phyloP scores from a whole-genome alignment of 1,140 invertebrate species.

The Mya arenaria region DNA sequence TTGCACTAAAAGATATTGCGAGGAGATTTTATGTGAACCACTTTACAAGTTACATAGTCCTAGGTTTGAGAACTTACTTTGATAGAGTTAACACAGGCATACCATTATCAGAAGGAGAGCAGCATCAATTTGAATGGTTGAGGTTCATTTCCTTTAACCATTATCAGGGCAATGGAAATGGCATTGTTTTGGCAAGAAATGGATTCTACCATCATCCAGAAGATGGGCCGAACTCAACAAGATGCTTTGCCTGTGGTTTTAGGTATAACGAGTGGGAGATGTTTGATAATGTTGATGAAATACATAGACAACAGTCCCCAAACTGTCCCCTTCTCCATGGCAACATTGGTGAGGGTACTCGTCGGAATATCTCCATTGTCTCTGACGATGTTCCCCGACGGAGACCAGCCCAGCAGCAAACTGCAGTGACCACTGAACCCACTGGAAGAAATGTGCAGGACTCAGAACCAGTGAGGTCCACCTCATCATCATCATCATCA shows the following conservation, averaged over 20 bases:
- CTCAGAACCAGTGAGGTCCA: too few species aligned
- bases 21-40: too few species aligned
- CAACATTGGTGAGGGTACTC: background rate
- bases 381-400: background rate
- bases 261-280: slow-evolving; percentile 3
- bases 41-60: too few species aligned
- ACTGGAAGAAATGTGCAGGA: too few species aligned
- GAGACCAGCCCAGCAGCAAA: background rate
- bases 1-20: too few species aligned
- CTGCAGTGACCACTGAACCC: too few species aligned
- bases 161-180: slow-evolving; percentile 28
- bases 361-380: background rate
- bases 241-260: slow-evolving; percentile 22
- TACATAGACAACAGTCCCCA: slow-evolving; percentile 17
- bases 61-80: slow-evolving; percentile 15
- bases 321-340: slow-evolving; percentile 18
- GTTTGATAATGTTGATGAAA: slow-evolving; percentile 13
- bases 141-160: slow-evolving; percentile 12
- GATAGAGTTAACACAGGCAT: background rate
- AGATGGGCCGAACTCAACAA: background rate
- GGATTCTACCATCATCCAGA: slow-evolving; percentile 23
- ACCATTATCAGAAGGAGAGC: background rate
- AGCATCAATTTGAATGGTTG: slow-evolving; percentile 35
- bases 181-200: slow-evolving; percentile 19
- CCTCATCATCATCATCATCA: too few species aligned